phyloP scores from a whole-genome alignment of 2,888 invertebrate genomes.

The Auanema sp. region DNA sequence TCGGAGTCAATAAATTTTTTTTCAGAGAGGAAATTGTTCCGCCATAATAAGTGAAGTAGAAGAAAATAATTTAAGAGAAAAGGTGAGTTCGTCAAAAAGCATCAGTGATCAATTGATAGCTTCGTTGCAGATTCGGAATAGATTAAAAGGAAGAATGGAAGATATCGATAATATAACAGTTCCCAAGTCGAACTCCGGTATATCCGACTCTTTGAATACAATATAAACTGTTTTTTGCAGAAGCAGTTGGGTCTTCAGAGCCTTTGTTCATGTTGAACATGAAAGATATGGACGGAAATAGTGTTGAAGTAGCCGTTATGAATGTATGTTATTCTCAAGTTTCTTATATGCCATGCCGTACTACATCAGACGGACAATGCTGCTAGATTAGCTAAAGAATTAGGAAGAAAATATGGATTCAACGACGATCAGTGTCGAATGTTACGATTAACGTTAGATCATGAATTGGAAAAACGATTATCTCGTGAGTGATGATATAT shows the following conservation, averaged over 20 bases:
- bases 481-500: not conserved
- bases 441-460: slow-evolving; percentile 41
- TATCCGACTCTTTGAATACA: not conserved
- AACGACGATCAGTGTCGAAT: slow-evolving; percentile 43
- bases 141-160: slow-evolving; percentile 9
- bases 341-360: not conserved
- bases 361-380: slow-evolving; percentile 42
- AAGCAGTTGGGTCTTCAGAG: not conserved
- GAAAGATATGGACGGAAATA: slow-evolving; percentile 19
- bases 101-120: not conserved
- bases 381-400: slow-evolving; percentile 36
- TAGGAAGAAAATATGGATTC: slow-evolving; percentile 36
- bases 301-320: slow-evolving; percentile 23
- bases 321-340: slow-evolving; percentile 13
- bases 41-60: slow-evolving; percentile 23
- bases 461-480: slow-evolving; percentile 26
- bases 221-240: not conserved
- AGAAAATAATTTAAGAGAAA: slow-evolving; percentile 22
- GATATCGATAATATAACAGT: slow-evolving; percentile 15
- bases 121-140: slow-evolving; percentile 11
- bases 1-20: not conserved
- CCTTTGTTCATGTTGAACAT: slow-evolving; percentile 25
- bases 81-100: slow-evolving; percentile 10
- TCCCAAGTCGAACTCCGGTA: not conserved
- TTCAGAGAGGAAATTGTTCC: slow-evolving; percentile 9